Evolutionary conservation across 2,888 invertebrate genomes (phyloP).

Genomic region (Lingula anatina): DNA sequence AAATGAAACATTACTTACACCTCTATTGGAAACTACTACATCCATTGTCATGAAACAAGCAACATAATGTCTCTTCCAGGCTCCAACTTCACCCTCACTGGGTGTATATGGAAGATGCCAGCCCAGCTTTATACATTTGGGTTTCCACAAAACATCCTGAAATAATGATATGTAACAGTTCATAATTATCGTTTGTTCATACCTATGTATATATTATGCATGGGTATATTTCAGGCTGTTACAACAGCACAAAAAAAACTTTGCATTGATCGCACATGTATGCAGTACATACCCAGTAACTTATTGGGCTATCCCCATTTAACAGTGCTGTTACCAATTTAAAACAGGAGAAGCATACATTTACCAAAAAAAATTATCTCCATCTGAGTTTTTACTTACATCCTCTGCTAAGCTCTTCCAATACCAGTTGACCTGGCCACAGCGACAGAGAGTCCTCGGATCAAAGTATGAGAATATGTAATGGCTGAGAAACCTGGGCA

Average conservation of each 20-base stretch:
- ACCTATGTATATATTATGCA: conserved; percentile 1
- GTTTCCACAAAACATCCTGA: conserved; percentile 47
- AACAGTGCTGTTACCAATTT: too few relatives aligned
- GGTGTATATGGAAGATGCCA: conserved; percentile 50
- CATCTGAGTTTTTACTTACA: conserved; percentile 19
- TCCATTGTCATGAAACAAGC: conserved; percentile 32
- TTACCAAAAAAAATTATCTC: too few relatives aligned
- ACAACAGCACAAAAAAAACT: not conserved
- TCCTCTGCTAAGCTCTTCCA: conserved; percentile 50
- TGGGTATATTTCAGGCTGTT: not conserved
- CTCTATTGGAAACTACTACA: too few relatives aligned
- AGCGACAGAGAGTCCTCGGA: conserved; percentile 42
- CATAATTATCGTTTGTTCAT: not conserved
- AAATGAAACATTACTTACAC: too few relatives aligned
- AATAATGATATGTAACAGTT: too few relatives aligned
- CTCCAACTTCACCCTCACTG: conserved; percentile 43
- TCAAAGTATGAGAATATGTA: conserved; percentile 50
- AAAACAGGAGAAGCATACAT: too few relatives aligned
- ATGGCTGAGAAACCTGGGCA: conserved; percentile 42
- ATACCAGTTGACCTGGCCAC: conserved; percentile 44
- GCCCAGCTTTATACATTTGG: conserved; percentile 44
- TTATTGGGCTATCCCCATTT: too few relatives aligned
- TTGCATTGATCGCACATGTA: not conserved
- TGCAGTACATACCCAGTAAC: not conserved
- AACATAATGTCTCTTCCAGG: conserved; percentile 49